These are phyloP conservation scores for Caracal caracal DNA, from an alignment of 2,113 vertebrate genomes.

Conservation along the genomic window DNA sequence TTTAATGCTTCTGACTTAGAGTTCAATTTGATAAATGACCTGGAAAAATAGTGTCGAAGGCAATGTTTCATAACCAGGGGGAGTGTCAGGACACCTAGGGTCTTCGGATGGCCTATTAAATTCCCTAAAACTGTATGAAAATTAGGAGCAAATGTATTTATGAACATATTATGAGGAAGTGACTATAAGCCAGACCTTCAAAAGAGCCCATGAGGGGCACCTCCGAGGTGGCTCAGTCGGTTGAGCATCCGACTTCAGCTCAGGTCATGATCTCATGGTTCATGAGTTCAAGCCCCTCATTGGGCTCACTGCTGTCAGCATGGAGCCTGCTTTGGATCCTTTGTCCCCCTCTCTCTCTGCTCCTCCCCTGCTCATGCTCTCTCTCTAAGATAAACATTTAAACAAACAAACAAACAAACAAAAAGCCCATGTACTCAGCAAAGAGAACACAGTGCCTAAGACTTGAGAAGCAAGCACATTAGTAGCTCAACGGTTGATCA, in stretches of 20 bases:
- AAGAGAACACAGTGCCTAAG: not conserved
- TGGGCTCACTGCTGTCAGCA: too few relatives aligned
- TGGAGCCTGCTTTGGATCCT: too few relatives aligned
- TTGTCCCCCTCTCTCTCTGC: too few relatives aligned
- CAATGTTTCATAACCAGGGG: not conserved
- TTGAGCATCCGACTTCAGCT: too few relatives aligned
- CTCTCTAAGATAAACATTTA: too few relatives aligned
- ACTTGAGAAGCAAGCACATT: not conserved
- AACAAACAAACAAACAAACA: too few relatives aligned
- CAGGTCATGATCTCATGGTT: too few relatives aligned
- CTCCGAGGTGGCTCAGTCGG: too few relatives aligned
- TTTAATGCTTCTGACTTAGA: not conserved
- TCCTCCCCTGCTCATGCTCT: too few relatives aligned
- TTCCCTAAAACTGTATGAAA: not conserved
- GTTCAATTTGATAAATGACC: not conserved
- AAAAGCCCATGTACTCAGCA: not conserved
- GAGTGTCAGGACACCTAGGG: not conserved
- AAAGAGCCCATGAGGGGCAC: not conserved
- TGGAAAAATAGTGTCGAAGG: not conserved
- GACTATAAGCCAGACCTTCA: not conserved
- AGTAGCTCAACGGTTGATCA: not conserved
- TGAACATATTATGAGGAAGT: not conserved
- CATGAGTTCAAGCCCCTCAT: too few relatives aligned
- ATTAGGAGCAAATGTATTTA: not conserved
- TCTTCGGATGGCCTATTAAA: not conserved